Evolutionary conservation across 2,888 invertebrate species (phyloP), one percentile per base, ranked within the genome.

Genomic region (Papilio gigon): DNA sequence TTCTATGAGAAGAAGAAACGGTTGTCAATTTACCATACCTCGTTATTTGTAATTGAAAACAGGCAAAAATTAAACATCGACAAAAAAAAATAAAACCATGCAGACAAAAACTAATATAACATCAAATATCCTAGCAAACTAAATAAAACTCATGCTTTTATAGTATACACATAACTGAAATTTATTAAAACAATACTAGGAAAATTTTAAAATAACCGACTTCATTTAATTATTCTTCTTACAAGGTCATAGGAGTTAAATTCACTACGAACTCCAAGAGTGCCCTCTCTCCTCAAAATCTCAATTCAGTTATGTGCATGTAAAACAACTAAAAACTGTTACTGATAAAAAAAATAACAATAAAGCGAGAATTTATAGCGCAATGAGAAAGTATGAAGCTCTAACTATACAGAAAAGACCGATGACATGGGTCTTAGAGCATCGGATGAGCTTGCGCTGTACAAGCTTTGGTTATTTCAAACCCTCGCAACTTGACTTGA

Each of bases 401-500:
- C 83, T 82, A 78, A 90, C 84, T 80, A 84, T 90, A 91, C 90
- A 91, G 89, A 89, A 78, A 86, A 79, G 78, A 82, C 84, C 85
- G 81, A 79, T 71, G 84, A 84, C 85, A 86, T 88, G 86, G 84
- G 79, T 85, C 83, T 80, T 79, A 84, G 80, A 82, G 82, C 85
- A 86, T 88, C 82, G 80, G 72, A 84, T 86, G 84, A 77, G 77
- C 76, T 78, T 77, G 76, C 82, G 83, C 85, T 79, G 81, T 84
- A 81, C 84, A 80, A 90, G 89, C 90, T 78, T 84, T 84, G 80
- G 89, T 89, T 89, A 89, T 86, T 84, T 77, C 84, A 90, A 88
- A 89, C 87, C 80, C 87, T 87, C 86, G 85, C 76, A 89, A 92
- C 92, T 92, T 91, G 92, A 91, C 92, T 90, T 89, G 80, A 89